Conservation (phyloP, 2,888 invertebrate genomes). For the Hoplodrina ambigua region DNA sequence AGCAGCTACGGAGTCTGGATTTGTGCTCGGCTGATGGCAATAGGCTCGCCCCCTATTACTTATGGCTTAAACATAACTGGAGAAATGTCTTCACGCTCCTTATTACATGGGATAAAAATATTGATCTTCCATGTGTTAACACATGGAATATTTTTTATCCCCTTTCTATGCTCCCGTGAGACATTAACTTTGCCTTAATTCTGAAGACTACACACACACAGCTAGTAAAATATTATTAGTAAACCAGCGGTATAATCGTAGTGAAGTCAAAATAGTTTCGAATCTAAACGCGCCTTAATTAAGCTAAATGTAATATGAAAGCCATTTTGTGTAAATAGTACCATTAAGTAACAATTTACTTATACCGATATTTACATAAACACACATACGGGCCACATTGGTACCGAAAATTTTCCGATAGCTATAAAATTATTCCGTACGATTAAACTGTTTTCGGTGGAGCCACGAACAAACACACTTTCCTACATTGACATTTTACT, state of each 20-base stretch:
- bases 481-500: conserved; percentile 18
- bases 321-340: background rate
- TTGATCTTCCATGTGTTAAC: no score
- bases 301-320: conserved; percentile 13
- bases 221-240: no score
- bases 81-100: no score
- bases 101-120: no score
- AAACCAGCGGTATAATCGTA: background rate
- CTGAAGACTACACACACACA: no score
- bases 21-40: no score
- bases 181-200: no score
- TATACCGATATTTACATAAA: conserved; percentile 21
- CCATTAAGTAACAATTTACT: conserved; percentile 6
- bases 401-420: conserved; percentile 17
- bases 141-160: no score
- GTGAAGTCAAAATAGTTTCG: background rate
- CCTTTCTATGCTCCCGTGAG: no score
- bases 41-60: no score
- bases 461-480: conserved; percentile 33
- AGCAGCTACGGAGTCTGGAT: no score
- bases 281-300: conserved; percentile 14
- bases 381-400: conserved; percentile 7
- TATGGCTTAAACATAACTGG: no score
- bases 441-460: conserved; percentile 48
- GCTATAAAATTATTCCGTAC: conserved; percentile 44